These are phyloP conservation scores for Rhea americana DNA, from an alignment of 2,113 vertebrate species.

Conservation along the genomic window DNA sequence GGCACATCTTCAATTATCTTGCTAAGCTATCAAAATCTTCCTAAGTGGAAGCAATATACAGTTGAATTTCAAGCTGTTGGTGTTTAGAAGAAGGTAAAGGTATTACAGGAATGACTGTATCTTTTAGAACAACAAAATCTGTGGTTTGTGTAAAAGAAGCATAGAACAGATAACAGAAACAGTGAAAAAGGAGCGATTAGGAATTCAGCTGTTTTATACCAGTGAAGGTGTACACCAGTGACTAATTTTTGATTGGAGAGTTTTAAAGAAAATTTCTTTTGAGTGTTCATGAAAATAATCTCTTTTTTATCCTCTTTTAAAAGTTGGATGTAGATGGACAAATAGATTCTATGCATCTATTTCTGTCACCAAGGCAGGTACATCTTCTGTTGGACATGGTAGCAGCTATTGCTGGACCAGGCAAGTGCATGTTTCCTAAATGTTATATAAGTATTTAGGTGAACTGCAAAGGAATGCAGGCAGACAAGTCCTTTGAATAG, in stretches of 20 bases:
- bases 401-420: conserved; percentile 90
- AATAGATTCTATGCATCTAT: conserved; percentile 87
- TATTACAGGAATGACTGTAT: background rate
- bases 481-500: background rate
- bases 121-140: background rate
- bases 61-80: background rate
- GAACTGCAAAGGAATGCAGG: background rate
- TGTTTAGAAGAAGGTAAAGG: background rate
- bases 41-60: background rate
- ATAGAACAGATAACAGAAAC: background rate
- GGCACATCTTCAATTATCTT: background rate
- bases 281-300: background rate
- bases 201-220: background rate
- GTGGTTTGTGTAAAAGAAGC: background rate
- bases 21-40: background rate
- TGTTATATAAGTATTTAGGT: background rate
- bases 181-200: background rate
- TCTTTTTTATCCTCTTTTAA: conserved; percentile 4
- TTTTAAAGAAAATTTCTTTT: background rate
- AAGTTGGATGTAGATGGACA: conserved; percentile 94
- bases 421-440: conserved; percentile 70
- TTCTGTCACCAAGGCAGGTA: conserved; percentile 93
- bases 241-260: background rate
- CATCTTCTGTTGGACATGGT: conserved; percentile 93
- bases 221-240: background rate